These are phyloP conservation scores for Eupithecia vulgata DNA, from an alignment of 2,888 invertebrate genomes.

Conservation along the genomic window DNA sequence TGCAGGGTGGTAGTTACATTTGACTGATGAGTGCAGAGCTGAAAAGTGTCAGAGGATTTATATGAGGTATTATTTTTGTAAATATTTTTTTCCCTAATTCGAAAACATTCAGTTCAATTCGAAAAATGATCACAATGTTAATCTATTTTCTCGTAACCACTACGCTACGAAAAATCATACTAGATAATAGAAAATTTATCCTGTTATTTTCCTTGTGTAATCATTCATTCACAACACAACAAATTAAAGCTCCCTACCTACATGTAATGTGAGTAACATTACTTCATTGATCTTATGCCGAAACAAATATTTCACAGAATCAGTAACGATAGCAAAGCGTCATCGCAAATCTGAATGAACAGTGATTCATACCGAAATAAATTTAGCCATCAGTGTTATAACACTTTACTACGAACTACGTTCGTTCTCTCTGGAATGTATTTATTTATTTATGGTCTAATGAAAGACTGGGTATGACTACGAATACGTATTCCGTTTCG, in stretches of 20 bases:
- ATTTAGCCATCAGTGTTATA: conserved; percentile 64
- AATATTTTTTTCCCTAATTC: too few species aligned
- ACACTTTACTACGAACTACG: conserved; percentile 74
- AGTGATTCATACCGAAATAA: conserved; percentile 74
- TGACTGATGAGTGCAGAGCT: too few species aligned
- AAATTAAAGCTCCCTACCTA: conserved; percentile 1
- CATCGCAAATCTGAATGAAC: conserved; percentile 67
- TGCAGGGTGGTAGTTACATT: too few species aligned
- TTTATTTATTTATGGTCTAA: background rate
- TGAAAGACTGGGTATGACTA: background rate
- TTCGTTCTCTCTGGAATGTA: conserved; percentile 53
- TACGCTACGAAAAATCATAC: background rate
- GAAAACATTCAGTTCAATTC: too few species aligned
- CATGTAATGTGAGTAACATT: conserved; percentile 2
- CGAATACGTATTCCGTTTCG: background rate
- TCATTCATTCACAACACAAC: background rate
- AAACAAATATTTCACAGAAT: conserved; percentile 52
- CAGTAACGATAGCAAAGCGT: conserved; percentile 61
- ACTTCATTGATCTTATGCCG: conserved; percentile 21
- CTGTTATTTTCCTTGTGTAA: background rate
- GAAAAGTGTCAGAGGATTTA: background rate
- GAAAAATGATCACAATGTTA: background rate
- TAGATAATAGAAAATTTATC: background rate
- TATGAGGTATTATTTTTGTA: too few species aligned
- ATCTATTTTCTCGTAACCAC: conserved; percentile 7